Evolutionary conservation across 2,113 vertebrate species (phyloP).

Genomic region (Maylandia zebra): DNA sequence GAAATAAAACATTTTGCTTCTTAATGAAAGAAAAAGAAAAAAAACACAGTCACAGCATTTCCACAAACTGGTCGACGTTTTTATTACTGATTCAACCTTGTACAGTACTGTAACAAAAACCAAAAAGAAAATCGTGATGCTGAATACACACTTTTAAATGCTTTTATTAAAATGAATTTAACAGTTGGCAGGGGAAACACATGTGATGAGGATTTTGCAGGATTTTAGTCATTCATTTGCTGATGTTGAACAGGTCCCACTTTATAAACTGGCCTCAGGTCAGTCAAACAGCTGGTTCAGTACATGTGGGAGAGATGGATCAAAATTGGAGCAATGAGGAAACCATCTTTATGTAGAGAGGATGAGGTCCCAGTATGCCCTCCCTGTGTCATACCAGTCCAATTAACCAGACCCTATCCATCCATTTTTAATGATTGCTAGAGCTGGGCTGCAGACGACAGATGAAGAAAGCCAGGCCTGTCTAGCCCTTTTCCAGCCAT

Average conservation of each 20-base stretch:
- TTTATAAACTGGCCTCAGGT: neutral
- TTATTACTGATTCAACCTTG: slow-evolving; percentile 63
- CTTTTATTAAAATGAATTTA: slow-evolving; percentile 53
- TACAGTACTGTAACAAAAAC: slow-evolving; percentile 68
- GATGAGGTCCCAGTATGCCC: slow-evolving; percentile 26
- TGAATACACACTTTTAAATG: slow-evolving; percentile 48
- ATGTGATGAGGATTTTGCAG: neutral
- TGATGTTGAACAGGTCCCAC: neutral
- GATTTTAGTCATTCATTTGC: neutral
- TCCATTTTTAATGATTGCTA: slow-evolving; percentile 18
- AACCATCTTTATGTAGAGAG: neutral
- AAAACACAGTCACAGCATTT: neutral
- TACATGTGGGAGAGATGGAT: neutral
- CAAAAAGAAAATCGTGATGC: slow-evolving; percentile 20
- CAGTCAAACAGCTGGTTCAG: slow-evolving; percentile 11
- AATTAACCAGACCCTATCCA: slow-evolving; percentile 16
- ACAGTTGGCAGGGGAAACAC: neutral
- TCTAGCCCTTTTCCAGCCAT: slow-evolving; percentile 35
- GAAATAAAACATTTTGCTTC: neutral
- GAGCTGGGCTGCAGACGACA: neutral
- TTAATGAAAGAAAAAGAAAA: neutral
- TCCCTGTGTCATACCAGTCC: slow-evolving; percentile 8
- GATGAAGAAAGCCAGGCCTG: slow-evolving; percentile 4
- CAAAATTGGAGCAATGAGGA: slow-evolving; percentile 6
- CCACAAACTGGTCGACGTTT: slow-evolving; percentile 29